Evolutionary conservation across 2,113 vertebrate species (phyloP).

Genomic region (Hippoglossus stenolepis): DNA sequence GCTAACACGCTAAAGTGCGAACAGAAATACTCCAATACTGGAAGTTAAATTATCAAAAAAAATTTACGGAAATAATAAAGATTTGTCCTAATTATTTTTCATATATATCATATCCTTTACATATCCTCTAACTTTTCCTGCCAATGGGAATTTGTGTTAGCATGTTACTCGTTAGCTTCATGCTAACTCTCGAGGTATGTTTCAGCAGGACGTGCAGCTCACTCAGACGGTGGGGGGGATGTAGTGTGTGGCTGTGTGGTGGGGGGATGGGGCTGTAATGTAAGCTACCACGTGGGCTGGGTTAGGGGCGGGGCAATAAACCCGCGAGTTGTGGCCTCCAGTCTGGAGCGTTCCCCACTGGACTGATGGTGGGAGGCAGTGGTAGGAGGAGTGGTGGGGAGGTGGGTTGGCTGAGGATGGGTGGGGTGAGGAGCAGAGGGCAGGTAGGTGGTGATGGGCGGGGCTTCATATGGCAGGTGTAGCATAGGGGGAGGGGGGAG

Average conservation of each 20-base stretch:
- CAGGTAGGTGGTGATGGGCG: constrained; percentile 73
- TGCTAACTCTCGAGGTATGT: neutral
- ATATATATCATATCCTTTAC: neutral
- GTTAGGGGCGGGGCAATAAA: constrained; percentile 79
- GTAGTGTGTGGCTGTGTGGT: constrained; percentile 80
- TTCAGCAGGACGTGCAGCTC: neutral
- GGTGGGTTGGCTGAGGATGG: constrained; percentile 35
- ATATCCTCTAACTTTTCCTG: neutral
- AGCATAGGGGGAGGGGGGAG: constrained; percentile 58
- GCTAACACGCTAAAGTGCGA: constrained; percentile 1
- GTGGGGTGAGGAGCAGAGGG: constrained; percentile 76
- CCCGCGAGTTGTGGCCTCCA: constrained; percentile 75
- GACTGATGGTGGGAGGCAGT: constrained; percentile 82
- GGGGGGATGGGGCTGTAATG: constrained; percentile 80
- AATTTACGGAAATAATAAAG: neutral
- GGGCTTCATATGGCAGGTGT: constrained; percentile 84
- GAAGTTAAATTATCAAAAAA: neutral
- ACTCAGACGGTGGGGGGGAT: constrained; percentile 86
- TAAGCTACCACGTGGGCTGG: constrained; percentile 82
- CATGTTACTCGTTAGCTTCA: neutral
- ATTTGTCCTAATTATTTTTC: neutral
- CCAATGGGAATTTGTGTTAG: neutral
- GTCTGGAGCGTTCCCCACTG: constrained; percentile 76
- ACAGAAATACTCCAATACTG: neutral
- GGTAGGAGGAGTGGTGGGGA: constrained; percentile 82